phyloP scores from a whole-genome alignment of 2,888 invertebrate species.

The Lacanobia wlatinum region DNA sequence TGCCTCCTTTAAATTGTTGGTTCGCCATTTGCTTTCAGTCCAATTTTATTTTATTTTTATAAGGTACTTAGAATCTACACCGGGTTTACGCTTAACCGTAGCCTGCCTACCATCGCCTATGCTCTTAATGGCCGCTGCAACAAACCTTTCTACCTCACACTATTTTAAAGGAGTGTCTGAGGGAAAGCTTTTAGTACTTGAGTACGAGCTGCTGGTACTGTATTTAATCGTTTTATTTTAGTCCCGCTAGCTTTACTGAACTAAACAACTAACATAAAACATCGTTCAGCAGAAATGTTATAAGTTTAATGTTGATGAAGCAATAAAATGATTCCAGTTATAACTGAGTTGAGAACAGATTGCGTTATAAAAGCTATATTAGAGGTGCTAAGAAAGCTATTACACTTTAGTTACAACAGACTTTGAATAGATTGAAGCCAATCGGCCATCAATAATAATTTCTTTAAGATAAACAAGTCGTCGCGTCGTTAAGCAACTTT shows the following conservation, averaged over 20 bases:
- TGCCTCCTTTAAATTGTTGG: background rate
- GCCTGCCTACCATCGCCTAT: background rate
- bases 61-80: background rate
- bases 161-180: slow-evolving; percentile 5
- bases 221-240: slow-evolving; percentile 34
- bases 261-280: slow-evolving; percentile 21
- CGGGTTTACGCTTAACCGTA: background rate
- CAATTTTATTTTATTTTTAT: background rate
- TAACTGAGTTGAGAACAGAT: slow-evolving; percentile 13
- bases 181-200: slow-evolving; percentile 35
- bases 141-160: slow-evolving; percentile 13
- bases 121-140: slow-evolving; percentile 16
- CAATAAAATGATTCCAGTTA: slow-evolving; percentile 37
- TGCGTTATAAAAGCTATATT: slow-evolving; percentile 19
- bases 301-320: slow-evolving; percentile 20
- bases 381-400: slow-evolving; percentile 16
- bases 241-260: slow-evolving; percentile 5
- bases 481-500: background rate
- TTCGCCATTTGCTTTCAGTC: too few relatives aligned
- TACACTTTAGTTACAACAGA: slow-evolving; percentile 3
- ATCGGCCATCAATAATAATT: background rate
- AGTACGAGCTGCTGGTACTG: slow-evolving; percentile 10
- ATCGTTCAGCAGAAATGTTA: slow-evolving; percentile 8
- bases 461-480: background rate
- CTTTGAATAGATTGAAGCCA: background rate